Percentiles rank a stretch among this genome's conserved stretches.
Evolutionary conservation across 2,888 invertebrate species (phyloP).

Genomic region (Spicauda simplicius): DNA sequence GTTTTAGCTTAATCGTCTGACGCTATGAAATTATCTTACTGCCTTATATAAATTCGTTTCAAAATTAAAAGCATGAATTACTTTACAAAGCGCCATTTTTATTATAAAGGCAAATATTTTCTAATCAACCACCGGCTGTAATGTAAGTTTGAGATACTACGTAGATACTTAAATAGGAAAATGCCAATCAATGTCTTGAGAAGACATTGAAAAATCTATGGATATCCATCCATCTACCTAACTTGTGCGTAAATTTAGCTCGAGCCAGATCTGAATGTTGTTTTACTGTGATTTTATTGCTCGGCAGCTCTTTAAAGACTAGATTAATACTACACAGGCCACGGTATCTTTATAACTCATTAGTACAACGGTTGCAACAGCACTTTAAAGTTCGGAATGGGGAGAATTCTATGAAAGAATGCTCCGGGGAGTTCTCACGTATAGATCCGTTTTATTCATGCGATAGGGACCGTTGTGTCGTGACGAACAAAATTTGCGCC

Average conservation of each 20-base stretch:
- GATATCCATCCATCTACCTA: conserved; percentile 9
- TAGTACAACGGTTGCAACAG: conserved; percentile 44
- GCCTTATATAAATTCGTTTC: conserved; percentile 37
- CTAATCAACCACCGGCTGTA: background rate
- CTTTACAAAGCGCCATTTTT: background rate
- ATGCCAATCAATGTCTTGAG: conserved; percentile 34
- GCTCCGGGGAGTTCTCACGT: conserved; percentile 51
- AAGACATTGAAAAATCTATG: conserved; percentile 33
- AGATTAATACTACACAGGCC: conserved; percentile 54
- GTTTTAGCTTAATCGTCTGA: conserved; percentile 64
- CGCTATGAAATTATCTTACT: conserved; percentile 65
- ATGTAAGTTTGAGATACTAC: background rate
- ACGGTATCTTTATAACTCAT: conserved; percentile 67
- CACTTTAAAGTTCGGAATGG: conserved; percentile 43
- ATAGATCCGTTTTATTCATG: conserved; percentile 62
- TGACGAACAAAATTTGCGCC: conserved; percentile 71
- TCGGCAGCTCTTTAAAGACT: conserved; percentile 50
- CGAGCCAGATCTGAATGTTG: conserved; percentile 18
- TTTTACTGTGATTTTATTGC: conserved; percentile 31
- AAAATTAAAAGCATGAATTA: conserved; percentile 19
- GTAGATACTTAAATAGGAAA: conserved; percentile 14
- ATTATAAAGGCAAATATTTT: background rate
- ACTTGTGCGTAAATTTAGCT: conserved; percentile 26
- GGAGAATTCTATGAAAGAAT: conserved; percentile 52
- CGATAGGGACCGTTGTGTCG: conserved; percentile 64